A percentile compares a stretch with the other conserved stretches of the same genome.
Conservation (phyloP, 2,797 vertebrate genomes). For the Caiman crocodilus region DNA sequence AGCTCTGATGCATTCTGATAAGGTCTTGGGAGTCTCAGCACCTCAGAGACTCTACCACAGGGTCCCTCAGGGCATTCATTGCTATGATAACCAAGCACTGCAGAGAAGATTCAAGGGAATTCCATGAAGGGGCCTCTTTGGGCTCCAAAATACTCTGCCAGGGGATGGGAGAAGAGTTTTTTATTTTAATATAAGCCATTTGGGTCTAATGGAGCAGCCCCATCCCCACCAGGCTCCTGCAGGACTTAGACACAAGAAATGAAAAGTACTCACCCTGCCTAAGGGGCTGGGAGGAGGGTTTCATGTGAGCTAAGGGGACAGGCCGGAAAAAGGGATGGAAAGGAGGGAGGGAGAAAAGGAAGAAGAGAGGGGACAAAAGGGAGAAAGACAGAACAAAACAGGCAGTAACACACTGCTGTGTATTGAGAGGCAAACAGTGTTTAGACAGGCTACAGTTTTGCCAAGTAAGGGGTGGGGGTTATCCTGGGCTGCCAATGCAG, state of each 20-base stretch:
- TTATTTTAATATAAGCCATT: not conserved
- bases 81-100: not conserved
- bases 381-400: slow-evolving; percentile 60
- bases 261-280: slow-evolving; percentile 74
- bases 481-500: not conserved
- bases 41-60: not conserved
- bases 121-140: not conserved
- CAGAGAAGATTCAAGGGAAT: not conserved
- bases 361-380: slow-evolving; percentile 31
- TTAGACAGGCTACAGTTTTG: not conserved
- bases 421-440: not conserved
- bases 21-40: not conserved
- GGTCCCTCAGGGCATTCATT: not conserved
- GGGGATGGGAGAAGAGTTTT: not conserved
- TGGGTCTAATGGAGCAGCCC: no score
- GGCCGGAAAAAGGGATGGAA: not conserved
- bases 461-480: not conserved
- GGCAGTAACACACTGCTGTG: slow-evolving; percentile 22
- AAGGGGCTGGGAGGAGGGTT: slow-evolving; percentile 66
- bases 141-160: not conserved
- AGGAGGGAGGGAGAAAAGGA: not conserved
- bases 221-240: no score
- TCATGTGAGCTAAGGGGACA: slow-evolving; percentile 58
- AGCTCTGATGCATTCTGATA: not conserved
- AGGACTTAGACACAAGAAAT: not conserved